phyloP scores from a whole-genome alignment of 2,113 vertebrate species.

The Monarcha castaneiventris region DNA sequence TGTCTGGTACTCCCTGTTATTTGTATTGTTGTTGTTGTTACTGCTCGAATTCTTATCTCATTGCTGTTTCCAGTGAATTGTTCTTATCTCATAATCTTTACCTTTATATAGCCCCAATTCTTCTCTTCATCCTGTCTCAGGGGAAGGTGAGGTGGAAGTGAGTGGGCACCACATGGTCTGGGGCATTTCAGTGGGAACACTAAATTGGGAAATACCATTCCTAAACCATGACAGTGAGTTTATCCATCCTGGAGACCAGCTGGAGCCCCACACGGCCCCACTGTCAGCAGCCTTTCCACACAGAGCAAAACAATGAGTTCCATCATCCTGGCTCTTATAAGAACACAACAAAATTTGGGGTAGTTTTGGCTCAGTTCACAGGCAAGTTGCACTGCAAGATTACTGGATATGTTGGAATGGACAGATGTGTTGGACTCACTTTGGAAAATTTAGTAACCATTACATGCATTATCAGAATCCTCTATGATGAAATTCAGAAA shows the following conservation, averaged over 20 bases:
- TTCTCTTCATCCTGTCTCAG: neutral
- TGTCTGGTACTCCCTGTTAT: neutral
- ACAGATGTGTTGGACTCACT: neutral
- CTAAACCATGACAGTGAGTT: neutral
- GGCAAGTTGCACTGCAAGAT: neutral
- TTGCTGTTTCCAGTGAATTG: neutral
- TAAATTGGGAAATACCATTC: neutral
- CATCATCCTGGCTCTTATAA: neutral
- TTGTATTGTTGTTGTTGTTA: neutral
- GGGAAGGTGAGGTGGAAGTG: neutral
- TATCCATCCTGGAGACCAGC: neutral
- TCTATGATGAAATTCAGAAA: neutral
- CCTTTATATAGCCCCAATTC: neutral
- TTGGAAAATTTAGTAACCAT: neutral
- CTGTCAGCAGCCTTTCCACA: neutral
- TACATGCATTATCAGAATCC: neutral
- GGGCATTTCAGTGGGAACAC: neutral
- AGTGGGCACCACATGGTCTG: too few species aligned
- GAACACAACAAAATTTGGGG: neutral
- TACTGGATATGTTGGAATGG: too few species aligned
- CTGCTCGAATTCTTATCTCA: neutral
- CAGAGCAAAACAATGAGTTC: neutral
- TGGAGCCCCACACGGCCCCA: fast-evolving
- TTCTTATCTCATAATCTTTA: neutral
- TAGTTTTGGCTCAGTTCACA: neutral